These are phyloP conservation scores for Platichthys flesus DNA, from an alignment of 2,113 vertebrate species.

Conservation along the genomic window DNA sequence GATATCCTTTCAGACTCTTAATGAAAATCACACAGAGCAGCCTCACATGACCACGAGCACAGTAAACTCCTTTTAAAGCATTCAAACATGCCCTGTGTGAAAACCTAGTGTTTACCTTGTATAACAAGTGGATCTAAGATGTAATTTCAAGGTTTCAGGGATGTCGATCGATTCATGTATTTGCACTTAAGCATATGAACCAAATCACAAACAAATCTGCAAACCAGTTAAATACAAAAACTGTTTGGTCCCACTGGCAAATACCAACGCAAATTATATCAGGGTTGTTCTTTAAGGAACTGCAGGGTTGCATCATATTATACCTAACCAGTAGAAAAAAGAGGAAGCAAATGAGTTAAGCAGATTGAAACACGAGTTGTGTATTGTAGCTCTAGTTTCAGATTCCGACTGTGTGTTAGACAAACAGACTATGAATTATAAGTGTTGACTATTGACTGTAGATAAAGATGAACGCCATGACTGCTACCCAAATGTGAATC, in stretches of 20 bases:
- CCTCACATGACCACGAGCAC: conserved; percentile 39
- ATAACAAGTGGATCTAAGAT: background rate
- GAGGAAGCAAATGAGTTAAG: background rate
- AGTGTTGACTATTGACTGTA: no score
- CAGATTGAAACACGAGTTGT: background rate
- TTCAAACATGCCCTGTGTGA: background rate
- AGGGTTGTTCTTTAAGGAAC: background rate
- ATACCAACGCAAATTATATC: background rate
- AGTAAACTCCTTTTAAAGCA: background rate
- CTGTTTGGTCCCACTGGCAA: no score
- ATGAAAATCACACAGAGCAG: conserved; percentile 8
- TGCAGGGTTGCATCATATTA: background rate
- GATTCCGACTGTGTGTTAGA: no score
- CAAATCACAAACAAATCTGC: background rate
- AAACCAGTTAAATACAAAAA: background rate
- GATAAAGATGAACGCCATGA: no score
- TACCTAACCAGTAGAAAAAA: background rate
- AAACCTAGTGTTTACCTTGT: background rate
- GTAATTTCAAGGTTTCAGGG: background rate
- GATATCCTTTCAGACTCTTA: conserved; percentile 20
- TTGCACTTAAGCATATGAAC: background rate
- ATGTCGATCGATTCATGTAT: background rate
- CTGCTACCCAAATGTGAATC: no score
- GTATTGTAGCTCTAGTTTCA: background rate
- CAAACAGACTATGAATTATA: no score